Conservation (phyloP, 2,113 vertebrate genomes). For the Alligator mississippiensis region DNA sequence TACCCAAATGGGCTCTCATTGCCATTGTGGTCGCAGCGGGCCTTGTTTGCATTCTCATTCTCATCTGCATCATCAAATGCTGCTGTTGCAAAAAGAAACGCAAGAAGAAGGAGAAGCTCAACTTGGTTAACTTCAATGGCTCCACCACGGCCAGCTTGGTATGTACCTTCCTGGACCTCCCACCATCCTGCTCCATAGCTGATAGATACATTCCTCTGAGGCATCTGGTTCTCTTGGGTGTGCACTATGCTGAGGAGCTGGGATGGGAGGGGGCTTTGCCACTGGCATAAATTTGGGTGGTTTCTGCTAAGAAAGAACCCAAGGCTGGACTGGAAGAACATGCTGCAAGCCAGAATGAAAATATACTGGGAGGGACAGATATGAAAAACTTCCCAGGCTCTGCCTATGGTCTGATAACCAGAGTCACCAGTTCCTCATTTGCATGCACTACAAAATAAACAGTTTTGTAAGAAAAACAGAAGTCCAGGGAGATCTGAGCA, state of each 20-base stretch:
- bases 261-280: neutral
- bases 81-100: constrained; percentile 79
- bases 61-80: constrained; percentile 84
- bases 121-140: constrained; percentile 50
- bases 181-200: neutral
- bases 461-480: neutral
- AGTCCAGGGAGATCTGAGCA: neutral
- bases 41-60: constrained; percentile 77
- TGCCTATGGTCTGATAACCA: neutral
- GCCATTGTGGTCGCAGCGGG: constrained; percentile 44
- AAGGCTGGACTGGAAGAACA: neutral
- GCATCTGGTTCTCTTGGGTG: neutral
- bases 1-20: constrained; percentile 84
- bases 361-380: neutral
- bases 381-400: neutral
- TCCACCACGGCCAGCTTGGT: constrained; percentile 79
- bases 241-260: neutral
- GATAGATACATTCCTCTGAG: neutral
- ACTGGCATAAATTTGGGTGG: neutral
- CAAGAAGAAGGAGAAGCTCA: constrained; percentile 78
- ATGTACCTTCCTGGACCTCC: neutral
- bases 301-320: neutral
- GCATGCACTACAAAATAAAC: neutral
- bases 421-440: neutral
- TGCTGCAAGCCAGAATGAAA: neutral